phyloP scores from a whole-genome alignment of 1,140 invertebrate genomes.

The Heliconius congener region DNA sequence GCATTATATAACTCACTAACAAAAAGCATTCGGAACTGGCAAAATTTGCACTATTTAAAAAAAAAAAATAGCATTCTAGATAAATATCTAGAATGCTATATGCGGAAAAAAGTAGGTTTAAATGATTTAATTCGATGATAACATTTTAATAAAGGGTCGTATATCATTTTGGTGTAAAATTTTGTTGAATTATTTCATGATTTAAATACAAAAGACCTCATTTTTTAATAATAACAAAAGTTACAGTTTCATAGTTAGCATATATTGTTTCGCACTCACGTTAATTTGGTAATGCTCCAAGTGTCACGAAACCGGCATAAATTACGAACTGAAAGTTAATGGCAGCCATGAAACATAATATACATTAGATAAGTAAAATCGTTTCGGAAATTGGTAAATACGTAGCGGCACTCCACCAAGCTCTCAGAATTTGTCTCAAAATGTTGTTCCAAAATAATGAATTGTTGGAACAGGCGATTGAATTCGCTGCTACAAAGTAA shows the following conservation, averaged over 20 bases:
- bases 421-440: slow-evolving; percentile 24
- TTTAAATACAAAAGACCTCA: neutral
- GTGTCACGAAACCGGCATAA: slow-evolving; percentile 1
- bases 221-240: neutral
- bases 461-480: slow-evolving; percentile 33
- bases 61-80: too few species aligned
- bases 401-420: slow-evolving; percentile 1
- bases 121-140: too few species aligned
- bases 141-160: too few species aligned
- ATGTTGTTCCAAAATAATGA: slow-evolving; percentile 36
- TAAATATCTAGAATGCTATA: too few species aligned
- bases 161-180: too few species aligned
- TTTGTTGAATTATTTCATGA: neutral
- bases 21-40: too few species aligned
- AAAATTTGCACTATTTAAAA: too few species aligned
- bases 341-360: neutral
- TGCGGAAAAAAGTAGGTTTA: too few species aligned
- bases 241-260: neutral
- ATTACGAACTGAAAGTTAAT: slow-evolving; percentile 1
- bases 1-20: too few species aligned
- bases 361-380: slow-evolving; percentile 1
- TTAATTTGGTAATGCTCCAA: slow-evolving; percentile 5
- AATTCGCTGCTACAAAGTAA: slow-evolving; percentile 41
- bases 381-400: neutral
- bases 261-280: neutral